Base-by-base conservation (phyloP, 2,797 vertebrate genomes). In the Phoeniculus purpureus region DNA sequence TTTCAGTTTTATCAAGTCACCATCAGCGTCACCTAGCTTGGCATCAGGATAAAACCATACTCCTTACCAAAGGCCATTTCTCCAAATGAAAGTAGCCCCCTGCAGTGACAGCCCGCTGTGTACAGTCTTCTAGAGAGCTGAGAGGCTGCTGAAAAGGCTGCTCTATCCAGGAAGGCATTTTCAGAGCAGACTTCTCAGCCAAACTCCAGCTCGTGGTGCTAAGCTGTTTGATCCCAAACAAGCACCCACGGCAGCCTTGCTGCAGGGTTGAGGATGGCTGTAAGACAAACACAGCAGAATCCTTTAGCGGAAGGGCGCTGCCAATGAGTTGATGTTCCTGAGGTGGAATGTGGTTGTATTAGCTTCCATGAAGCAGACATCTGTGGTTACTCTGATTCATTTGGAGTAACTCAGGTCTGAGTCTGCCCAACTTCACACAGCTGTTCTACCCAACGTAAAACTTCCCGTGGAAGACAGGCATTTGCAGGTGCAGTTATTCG, bases 341-440 rank as follows among this genome's bases (percentile, higher is more conserved):
- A 86, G 58, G 65, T 87, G 51, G 58, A 92, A 74, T 74, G 64
- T 22, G 73, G 31, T 21, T 50, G 32, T 43, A 90, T 47, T 3
- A 23, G 68, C 45, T 80, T 85, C 0, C 0, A 84, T 48, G 68
- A 92, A 91, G 58, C 22, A 86, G 71, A 81, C 8, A 20, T 50
- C 83, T 91, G 74, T 61, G 65, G 29, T 71, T 93, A 77, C 52
- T 84, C 59, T 77, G 54, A 85, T 77, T 88, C 7, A 54, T 58
- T 88, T 80, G 65, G 58, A 93, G 60, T 20, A 62, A 77, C 12
- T 43, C 12, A 11, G 21, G n/a, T 22, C 34, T 25, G 12, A 34
- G 26, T 78, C 75, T 93, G 77, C 87, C 93, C 95, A 82, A 94
- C 90, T 58, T 12, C 56, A 45, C 56, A 45, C 80, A 91, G 68